Base-by-base conservation (phyloP, 2,888 invertebrate genomes). In the Morpho deidamia region DNA sequence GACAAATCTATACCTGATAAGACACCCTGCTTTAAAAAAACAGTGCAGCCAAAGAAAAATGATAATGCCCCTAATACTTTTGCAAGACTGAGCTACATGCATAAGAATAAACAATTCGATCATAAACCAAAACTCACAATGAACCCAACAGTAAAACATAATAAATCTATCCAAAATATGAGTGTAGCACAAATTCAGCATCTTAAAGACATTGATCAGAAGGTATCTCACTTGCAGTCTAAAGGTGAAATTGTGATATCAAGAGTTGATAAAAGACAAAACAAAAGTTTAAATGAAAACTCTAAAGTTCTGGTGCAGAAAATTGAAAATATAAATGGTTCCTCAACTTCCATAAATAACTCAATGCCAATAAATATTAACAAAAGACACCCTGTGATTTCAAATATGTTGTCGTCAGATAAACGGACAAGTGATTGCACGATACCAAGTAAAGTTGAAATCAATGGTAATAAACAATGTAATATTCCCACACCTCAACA, bases 11-110 rank as follows among this genome's bases (percentile, higher is more conserved):
- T 7, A 41, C 41, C 33, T 44, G 35, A 34, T 2, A 74, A 64
- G 68, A 59, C 69, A 44, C 63, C 39, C 69, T 11, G 50, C 65
- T 39, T 69, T 71, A 41, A 60, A 62, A 55, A 60, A 49, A 14
- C 53, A 68, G 74, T 65, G 39, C 72, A 64, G 41, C 66, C 68
- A 46, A 83, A 78, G 65, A 82, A 78, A 64, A 68, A 67, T 8
- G 83, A 84, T 35, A 72, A 71, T 51, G 79, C 76, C 32, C 78
- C 80, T 2, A 81, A 86, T 51, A 89, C 89, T 2, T 89, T 88
- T 64, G 71, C 88, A 10, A 80, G 89, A 33, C 78, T 81, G 45
- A 86, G 77, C 60, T 89, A 87, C 60, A 75, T 84, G 74, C 84
- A 86, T 61, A 88, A 81, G 67, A 83, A 72, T 58, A 81, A 82